Conservation (phyloP, 2,888 invertebrate species). For the Calephelis perditalis region DNA sequence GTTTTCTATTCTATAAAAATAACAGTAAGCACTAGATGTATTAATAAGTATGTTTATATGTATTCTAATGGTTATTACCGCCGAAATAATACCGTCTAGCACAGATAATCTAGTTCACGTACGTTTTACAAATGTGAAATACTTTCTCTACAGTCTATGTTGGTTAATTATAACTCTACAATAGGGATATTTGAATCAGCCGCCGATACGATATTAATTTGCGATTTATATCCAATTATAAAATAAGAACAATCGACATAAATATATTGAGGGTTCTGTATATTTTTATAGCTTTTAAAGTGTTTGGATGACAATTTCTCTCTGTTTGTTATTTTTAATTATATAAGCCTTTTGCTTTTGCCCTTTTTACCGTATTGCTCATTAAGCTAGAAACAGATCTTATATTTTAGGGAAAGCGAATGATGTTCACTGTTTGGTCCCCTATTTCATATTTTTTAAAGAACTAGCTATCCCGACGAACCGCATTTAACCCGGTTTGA, state of each 20-base stretch:
- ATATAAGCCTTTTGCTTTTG: too few relatives aligned
- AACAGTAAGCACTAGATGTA: too few relatives aligned
- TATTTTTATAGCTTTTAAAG: background rate
- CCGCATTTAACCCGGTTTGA: too few relatives aligned
- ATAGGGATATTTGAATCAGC: conserved; percentile 1
- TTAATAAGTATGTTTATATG: conserved; percentile 4
- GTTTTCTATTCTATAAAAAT: too few relatives aligned
- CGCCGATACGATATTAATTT: conserved; percentile 2
- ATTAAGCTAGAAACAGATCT: too few relatives aligned
- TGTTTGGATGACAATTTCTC: too few relatives aligned
- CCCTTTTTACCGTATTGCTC: too few relatives aligned
- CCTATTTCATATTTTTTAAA: too few relatives aligned
- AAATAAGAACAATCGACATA: background rate
- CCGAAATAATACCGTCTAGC: conserved; percentile 6
- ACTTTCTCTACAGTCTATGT: background rate
- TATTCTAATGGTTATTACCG: background rate
- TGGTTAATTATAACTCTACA: conserved; percentile 3
- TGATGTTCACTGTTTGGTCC: too few relatives aligned
- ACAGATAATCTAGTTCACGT: background rate
- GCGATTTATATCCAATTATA: background rate
- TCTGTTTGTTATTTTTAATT: too few relatives aligned
- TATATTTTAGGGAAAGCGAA: too few relatives aligned
- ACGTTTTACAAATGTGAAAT: conserved; percentile 3
- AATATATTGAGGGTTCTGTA: background rate
- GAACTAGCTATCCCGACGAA: too few relatives aligned